phyloP scores from a whole-genome alignment of 2,888 invertebrate species.

The Dasypogon diadema region DNA sequence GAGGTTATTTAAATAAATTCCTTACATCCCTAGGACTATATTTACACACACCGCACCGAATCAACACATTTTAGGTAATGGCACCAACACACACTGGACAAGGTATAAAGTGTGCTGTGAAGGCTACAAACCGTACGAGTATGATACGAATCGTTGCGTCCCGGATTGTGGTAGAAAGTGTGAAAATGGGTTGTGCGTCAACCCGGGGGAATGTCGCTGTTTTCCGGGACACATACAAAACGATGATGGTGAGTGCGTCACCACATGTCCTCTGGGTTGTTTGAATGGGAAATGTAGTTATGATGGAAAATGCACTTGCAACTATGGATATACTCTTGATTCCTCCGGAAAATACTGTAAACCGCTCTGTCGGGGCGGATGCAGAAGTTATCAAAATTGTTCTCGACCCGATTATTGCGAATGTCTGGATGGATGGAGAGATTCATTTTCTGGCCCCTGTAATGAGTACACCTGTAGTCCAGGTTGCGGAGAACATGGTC shows the following conservation, averaged over 20 bases:
- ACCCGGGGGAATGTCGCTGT: constrained; percentile 71
- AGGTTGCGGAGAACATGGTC: constrained; percentile 69
- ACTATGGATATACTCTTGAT: constrained; percentile 62
- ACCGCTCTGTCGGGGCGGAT: constrained; percentile 69
- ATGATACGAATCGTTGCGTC: constrained; percentile 69
- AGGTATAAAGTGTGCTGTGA: constrained; percentile 79
- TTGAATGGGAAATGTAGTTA: constrained; percentile 75
- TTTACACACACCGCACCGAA: constrained; percentile 61
- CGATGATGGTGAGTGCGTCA: constrained; percentile 71
- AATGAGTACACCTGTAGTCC: constrained; percentile 58
- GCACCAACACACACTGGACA: constrained; percentile 73
- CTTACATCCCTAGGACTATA: not conserved
- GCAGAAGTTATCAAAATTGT: constrained; percentile 67
- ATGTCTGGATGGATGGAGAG: constrained; percentile 65
- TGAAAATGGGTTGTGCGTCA: constrained; percentile 73
- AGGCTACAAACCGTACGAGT: constrained; percentile 76
- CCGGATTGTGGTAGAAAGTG: constrained; percentile 70
- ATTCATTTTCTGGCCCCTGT: no score
- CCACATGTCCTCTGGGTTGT: constrained; percentile 78
- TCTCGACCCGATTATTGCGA: constrained; percentile 66
- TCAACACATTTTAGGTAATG: constrained; percentile 64
- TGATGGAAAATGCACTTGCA: constrained; percentile 75
- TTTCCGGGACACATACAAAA: constrained; percentile 74
- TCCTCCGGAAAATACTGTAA: constrained; percentile 70
- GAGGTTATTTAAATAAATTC: not conserved